Conservation (phyloP, 2,888 invertebrate genomes). For the Mythimna impura region DNA sequence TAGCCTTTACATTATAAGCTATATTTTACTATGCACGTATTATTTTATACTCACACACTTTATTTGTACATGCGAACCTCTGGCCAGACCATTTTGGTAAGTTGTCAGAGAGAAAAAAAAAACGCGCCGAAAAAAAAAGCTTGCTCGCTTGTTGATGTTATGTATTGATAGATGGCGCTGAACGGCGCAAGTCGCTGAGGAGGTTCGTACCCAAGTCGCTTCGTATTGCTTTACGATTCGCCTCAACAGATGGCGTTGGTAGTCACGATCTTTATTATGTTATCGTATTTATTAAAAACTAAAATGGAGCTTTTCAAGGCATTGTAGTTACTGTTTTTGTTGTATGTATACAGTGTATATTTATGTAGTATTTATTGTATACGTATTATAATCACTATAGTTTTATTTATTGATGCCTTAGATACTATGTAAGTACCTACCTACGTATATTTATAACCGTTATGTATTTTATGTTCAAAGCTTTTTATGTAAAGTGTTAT, state of each 20-base stretch:
- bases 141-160: conserved; percentile 80
- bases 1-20: conserved; percentile 45
- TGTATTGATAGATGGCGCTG: conserved; percentile 81
- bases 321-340: conserved; percentile 24
- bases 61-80: conserved; percentile 88
- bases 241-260: conserved; percentile 66
- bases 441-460: conserved; percentile 9
- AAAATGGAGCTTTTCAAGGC: conserved; percentile 42
- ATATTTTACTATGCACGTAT: conserved; percentile 43
- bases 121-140: conserved; percentile 69
- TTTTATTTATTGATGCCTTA: conserved; percentile 22
- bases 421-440: conserved; percentile 5
- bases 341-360: conserved; percentile 23
- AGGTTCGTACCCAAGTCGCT: conserved; percentile 66
- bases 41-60: conserved; percentile 75
- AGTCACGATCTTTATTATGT: conserved; percentile 47
- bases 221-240: conserved; percentile 53
- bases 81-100: conserved; percentile 88
- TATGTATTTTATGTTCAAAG: conserved; percentile 24
- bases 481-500: conserved; percentile 41
- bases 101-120: conserved; percentile 80
- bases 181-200: conserved; percentile 29
- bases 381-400: background rate
- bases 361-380: conserved; percentile 18
- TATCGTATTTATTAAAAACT: conserved; percentile 1